These are phyloP conservation scores for Galagoides demidoff DNA, from an alignment of 2,797 vertebrate genomes.

Conservation along the genomic window DNA sequence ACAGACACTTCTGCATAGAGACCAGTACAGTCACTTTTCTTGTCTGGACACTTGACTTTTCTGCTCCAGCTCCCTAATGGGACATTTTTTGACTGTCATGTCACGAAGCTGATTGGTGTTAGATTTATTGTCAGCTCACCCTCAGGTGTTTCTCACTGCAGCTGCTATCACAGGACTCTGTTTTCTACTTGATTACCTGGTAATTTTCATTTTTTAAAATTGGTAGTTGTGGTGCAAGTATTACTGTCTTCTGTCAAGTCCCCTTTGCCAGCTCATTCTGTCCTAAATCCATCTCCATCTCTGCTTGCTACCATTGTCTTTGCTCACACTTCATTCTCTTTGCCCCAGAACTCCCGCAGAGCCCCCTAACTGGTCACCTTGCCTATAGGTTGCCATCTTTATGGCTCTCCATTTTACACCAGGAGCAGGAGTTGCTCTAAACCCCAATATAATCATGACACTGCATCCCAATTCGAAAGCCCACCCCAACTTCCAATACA, in stretches of 20 bases:
- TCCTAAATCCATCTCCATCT: slow-evolving; percentile 31
- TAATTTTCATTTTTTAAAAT: not conserved
- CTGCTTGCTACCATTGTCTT: not conserved
- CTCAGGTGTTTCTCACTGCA: not conserved
- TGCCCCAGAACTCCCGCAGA: not conserved
- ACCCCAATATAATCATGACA: slow-evolving; percentile 5
- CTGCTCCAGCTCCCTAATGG: not conserved
- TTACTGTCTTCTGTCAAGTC: slow-evolving; percentile 20
- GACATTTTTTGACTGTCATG: slow-evolving; percentile 16
- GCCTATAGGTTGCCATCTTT: not conserved
- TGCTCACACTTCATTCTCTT: not conserved
- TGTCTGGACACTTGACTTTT: slow-evolving; percentile 26
- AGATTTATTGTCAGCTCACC: slow-evolving; percentile 43
- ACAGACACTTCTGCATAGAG: not conserved
- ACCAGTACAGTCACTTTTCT: not conserved
- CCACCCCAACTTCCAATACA: not conserved
- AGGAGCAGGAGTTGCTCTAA: not conserved
- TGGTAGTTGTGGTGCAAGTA: not conserved
- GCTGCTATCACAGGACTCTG: not conserved
- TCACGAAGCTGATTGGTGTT: not conserved
- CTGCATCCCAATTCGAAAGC: not conserved
- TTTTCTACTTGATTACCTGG: slow-evolving; percentile 38
- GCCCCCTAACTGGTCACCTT: not conserved
- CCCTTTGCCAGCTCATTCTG: not conserved
- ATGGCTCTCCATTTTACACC: not conserved